Evolutionary conservation across 53 echinoderm and acorn worm species (phyloP).

Genomic region (Echinometra lucunter): DNA sequence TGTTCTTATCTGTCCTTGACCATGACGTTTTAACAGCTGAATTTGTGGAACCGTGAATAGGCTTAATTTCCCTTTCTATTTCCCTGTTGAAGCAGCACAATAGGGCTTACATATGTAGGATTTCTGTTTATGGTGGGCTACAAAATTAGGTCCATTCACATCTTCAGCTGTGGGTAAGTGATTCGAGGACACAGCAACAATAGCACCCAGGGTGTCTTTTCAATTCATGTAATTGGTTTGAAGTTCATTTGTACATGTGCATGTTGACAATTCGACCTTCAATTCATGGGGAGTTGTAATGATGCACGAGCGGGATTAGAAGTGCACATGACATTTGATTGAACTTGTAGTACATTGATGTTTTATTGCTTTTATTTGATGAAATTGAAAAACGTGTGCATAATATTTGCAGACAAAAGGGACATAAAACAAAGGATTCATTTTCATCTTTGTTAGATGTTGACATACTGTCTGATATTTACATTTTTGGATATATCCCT

Average conservation of each 20-base stretch:
- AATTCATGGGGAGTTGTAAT: not conserved
- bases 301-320: slow-evolving; percentile 11
- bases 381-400: slow-evolving; percentile 32
- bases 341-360: slow-evolving; percentile 16
- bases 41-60: slow-evolving; percentile 43
- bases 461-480: slow-evolving; percentile 33
- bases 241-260: slow-evolving; percentile 44
- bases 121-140: slow-evolving; percentile 33
- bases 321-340: slow-evolving; percentile 57
- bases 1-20: slow-evolving; percentile 51
- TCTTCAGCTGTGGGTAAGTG: slow-evolving; percentile 56
- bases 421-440: slow-evolving; percentile 11
- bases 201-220: slow-evolving; percentile 57
- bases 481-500: not conserved
- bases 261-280: slow-evolving; percentile 45
- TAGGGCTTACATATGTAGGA: slow-evolving; percentile 57
- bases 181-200: slow-evolving; percentile 48
- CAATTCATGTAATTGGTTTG: slow-evolving; percentile 62
- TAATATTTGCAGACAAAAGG: slow-evolving; percentile 27
- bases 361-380: slow-evolving; percentile 50
- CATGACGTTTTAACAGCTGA: slow-evolving; percentile 66
- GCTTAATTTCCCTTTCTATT: slow-evolving; percentile 69
- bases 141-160: slow-evolving; percentile 37
- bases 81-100: slow-evolving; percentile 47
- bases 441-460: slow-evolving; percentile 13